Conservation (phyloP, 2,888 invertebrate species). For the Perithous albicinctus region DNA sequence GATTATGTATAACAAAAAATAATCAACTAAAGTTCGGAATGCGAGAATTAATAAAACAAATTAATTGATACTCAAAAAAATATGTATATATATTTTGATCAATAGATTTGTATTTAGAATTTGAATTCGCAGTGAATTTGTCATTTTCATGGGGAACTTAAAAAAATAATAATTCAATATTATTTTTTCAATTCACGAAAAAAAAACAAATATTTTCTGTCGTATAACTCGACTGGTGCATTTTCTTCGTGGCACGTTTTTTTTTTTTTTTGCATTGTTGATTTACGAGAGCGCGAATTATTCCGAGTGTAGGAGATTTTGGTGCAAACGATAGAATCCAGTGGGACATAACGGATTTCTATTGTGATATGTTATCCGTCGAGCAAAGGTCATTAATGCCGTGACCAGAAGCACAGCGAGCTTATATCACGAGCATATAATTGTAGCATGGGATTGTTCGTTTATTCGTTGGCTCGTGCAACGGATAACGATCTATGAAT, state of each 20-base stretch:
- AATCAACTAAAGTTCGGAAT: too few relatives aligned
- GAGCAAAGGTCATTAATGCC: conserved; percentile 21
- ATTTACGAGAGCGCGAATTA: neutral
- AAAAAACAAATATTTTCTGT: too few relatives aligned
- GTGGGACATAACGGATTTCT: neutral
- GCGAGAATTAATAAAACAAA: too few relatives aligned
- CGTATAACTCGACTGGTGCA: neutral
- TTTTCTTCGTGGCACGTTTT: neutral
- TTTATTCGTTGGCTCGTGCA: conserved; percentile 15
- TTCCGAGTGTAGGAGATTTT: neutral
- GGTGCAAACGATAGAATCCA: neutral
- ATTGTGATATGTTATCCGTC: conserved; percentile 7
- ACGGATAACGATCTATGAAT: conserved; percentile 25
- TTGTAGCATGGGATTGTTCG: neutral
- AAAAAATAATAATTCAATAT: too few relatives aligned
- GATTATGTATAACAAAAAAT: too few relatives aligned
- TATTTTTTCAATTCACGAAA: too few relatives aligned
- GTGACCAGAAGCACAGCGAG: conserved; percentile 2
- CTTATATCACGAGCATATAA: neutral
- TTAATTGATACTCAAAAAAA: too few relatives aligned
- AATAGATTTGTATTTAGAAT: too few relatives aligned
- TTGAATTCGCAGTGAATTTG: too few relatives aligned
- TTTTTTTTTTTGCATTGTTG: too few relatives aligned
- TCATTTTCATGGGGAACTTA: too few relatives aligned
- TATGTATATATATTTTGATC: too few relatives aligned